Conservation (phyloP, 2,113 vertebrate genomes). For the Seriola rivoliana region DNA sequence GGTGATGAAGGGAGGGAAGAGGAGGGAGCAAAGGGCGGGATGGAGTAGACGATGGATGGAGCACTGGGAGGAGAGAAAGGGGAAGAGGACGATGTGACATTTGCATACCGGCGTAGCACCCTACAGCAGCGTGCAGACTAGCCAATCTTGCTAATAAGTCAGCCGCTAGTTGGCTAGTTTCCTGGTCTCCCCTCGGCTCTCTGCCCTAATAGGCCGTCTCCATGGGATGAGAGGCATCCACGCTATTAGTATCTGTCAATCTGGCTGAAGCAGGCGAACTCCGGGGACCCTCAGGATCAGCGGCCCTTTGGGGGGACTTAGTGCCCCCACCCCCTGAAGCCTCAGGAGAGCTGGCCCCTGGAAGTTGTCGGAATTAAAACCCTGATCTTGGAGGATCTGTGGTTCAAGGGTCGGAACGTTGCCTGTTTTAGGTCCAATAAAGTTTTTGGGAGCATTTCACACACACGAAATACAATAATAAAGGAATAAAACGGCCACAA, state of each 20-base stretch:
- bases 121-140: slow-evolving; percentile 88
- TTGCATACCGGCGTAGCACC: slow-evolving; percentile 92
- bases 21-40: slow-evolving; percentile 29
- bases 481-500: too few relatives aligned
- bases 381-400: slow-evolving; percentile 41
- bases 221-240: slow-evolving; percentile 90
- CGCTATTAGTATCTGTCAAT: slow-evolving; percentile 96
- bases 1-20: slow-evolving; percentile 29
- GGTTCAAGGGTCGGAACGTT: background rate
- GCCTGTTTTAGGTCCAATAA: background rate
- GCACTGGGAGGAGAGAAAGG: slow-evolving; percentile 44
- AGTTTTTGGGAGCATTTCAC: background rate
- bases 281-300: slow-evolving; percentile 81
- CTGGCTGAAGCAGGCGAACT: slow-evolving; percentile 83
- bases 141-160: slow-evolving; percentile 93
- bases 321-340: slow-evolving; percentile 31
- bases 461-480: too few relatives aligned
- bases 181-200: slow-evolving; percentile 92
- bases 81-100: slow-evolving; percentile 89
- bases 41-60: slow-evolving; percentile 47
- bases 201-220: slow-evolving; percentile 93
- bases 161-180: slow-evolving; percentile 92
- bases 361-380: slow-evolving; percentile 35
- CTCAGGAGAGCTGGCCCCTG: slow-evolving; percentile 26
- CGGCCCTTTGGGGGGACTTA: slow-evolving; percentile 86